Evolutionary conservation across 2,888 invertebrate genomes (phyloP).

Genomic region (Tetropium fuscum): DNA sequence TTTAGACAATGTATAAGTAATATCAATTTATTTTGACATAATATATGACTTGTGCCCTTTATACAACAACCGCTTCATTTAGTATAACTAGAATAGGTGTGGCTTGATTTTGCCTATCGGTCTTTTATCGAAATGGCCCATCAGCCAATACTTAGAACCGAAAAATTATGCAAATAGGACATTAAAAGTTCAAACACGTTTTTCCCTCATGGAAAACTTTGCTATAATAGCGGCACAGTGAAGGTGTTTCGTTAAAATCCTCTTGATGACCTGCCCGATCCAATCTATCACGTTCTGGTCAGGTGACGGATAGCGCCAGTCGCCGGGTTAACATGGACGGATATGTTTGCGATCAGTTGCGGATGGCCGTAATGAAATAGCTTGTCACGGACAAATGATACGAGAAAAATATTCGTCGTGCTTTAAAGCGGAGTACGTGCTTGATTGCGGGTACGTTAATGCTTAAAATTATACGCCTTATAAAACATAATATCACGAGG

Average conservation of each 20-base stretch:
- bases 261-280: conserved; percentile 12
- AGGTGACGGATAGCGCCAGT: conserved; percentile 12
- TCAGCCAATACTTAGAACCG: conserved; percentile 3
- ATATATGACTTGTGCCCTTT: too few relatives aligned
- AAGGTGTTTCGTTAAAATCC: conserved; percentile 12
- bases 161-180: conserved; percentile 18
- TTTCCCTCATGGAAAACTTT: conserved; percentile 5
- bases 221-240: conserved; percentile 1
- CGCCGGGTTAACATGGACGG: conserved; percentile 13
- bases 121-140: background rate
- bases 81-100: too few relatives aligned
- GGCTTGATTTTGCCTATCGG: background rate
- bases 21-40: too few relatives aligned
- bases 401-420: background rate
- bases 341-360: conserved; percentile 13
- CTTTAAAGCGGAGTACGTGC: background rate
- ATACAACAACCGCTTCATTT: too few relatives aligned
- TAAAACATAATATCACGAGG: too few relatives aligned
- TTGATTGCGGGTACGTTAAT: too few relatives aligned
- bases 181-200: conserved; percentile 20
- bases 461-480: too few relatives aligned
- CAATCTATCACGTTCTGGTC: conserved; percentile 12
- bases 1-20: too few relatives aligned
- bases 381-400: background rate
- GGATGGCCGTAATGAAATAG: background rate